Base-by-base conservation (phyloP, 2,888 invertebrate genomes). In the Ommatoiulus sabulosus region DNA sequence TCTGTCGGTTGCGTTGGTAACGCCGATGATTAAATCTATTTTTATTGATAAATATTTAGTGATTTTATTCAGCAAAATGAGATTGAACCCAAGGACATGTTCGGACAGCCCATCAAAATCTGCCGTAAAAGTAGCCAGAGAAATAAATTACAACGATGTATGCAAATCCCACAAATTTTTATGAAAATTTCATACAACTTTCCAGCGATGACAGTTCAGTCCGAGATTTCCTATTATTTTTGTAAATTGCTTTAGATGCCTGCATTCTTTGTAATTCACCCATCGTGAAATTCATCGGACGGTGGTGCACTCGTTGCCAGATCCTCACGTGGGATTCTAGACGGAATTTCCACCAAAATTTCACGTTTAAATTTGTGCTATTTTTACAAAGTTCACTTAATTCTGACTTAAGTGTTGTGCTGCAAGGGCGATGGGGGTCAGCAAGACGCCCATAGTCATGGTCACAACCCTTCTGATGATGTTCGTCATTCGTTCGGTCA, bases 401-500 rank as follows among this genome's bases (percentile, higher is more conserved):
- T 63, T 63, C n/a, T 63, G 63, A n/a, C 5, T 63, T 6, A 86
- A 6, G 12, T 86, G 86, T 44, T 44, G 44, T 5, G 86, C 44
- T 7, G n/a, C 43, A n/a, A 6, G 7, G 7, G 20, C 86, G 44
- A 86, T n/a, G 44, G 86, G 86, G 0, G 86, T 86, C 10, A 86
- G 48, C 44, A 86, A 12, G 44, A 44, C 17, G n/a, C 86, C 86
- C 44, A 86, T 43, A 20, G 44, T 7, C 44, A 46, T 10, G 48
- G 86, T 86, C n/a, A 86, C 86, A 3, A 86, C 86, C 20, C 48
- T 43, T 20, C 86, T 43, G 17, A 86, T 44, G 43, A 48, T 44
- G 86, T 12, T 10, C 86, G 44, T 86, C 86, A 86, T 2, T 20
- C n/a, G 44, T 86, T 12, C 86, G 7, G 10, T n/a, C n/a, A 86